phyloP scores from a whole-genome alignment of 2,113 vertebrate genomes.

The Tonatia bakeri region DNA sequence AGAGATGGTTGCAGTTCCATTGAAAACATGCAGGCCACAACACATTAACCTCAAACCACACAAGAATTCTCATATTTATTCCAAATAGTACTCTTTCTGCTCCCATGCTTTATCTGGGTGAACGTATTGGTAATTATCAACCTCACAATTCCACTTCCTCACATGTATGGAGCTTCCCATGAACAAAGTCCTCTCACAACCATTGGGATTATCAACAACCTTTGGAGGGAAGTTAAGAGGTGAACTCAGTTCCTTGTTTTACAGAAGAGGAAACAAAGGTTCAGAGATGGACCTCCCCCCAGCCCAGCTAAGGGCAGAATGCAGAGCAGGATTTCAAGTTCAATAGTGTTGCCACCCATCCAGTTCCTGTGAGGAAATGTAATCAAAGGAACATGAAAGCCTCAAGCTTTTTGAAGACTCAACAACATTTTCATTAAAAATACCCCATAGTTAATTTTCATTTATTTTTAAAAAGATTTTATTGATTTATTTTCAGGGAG shows the following conservation, averaged over 20 bases:
- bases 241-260: background rate
- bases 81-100: background rate
- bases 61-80: background rate
- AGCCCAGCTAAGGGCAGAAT: background rate
- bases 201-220: background rate
- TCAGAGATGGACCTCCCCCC: background rate
- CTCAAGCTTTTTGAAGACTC: background rate
- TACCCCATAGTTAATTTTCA: background rate
- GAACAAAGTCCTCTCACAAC: background rate
- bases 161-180: background rate
- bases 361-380: constrained; percentile 8
- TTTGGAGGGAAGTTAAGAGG: background rate
- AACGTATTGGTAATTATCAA: background rate
- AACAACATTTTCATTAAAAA: background rate
- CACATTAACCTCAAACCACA: background rate
- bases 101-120: background rate
- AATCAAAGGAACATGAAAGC: background rate
- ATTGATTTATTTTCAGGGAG: too few species aligned
- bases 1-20: background rate
- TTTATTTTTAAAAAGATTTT: background rate
- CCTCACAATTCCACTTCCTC: background rate
- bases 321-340: background rate
- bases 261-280: background rate
- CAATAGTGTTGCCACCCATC: background rate
- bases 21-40: background rate